Conservation (phyloP, 1,140 invertebrate genomes). For the Trachymyrmex cornetzi region DNA sequence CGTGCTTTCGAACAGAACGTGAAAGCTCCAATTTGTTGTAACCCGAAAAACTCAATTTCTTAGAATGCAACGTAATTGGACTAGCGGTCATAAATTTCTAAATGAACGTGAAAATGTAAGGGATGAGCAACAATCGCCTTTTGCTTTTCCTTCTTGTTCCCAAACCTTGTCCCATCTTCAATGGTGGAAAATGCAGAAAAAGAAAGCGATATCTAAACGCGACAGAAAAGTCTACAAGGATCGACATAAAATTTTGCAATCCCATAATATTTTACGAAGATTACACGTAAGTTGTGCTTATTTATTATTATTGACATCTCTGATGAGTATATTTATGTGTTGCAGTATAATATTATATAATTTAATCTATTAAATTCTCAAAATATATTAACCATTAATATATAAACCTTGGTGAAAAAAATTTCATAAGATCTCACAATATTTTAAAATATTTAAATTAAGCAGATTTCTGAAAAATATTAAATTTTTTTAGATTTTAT, state of each 20-base stretch:
- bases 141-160: constrained; percentile 77
- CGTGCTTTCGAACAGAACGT: neutral
- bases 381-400: neutral
- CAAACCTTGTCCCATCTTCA: constrained; percentile 77
- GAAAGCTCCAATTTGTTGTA: neutral
- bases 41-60: neutral
- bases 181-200: constrained; percentile 72
- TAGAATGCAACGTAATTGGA: constrained; percentile 77
- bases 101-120: constrained; percentile 74
- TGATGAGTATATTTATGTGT: neutral
- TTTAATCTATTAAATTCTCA: neutral
- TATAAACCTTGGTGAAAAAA: neutral
- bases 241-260: constrained; percentile 31
- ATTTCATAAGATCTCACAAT: too few species aligned
- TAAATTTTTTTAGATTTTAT: too few species aligned
- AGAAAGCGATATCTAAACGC: constrained; percentile 37
- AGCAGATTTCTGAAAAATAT: too few species aligned
- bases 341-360: neutral
- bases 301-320: neutral
- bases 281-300: constrained; percentile 74
- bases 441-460: too few species aligned
- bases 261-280: constrained; percentile 70
- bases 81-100: constrained; percentile 77
- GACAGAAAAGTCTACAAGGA: constrained; percentile 35
- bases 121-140: constrained; percentile 79